These are phyloP conservation scores for Pristionchus entomophagus DNA, from an alignment of 2,888 invertebrate species.

Conservation along the genomic window DNA sequence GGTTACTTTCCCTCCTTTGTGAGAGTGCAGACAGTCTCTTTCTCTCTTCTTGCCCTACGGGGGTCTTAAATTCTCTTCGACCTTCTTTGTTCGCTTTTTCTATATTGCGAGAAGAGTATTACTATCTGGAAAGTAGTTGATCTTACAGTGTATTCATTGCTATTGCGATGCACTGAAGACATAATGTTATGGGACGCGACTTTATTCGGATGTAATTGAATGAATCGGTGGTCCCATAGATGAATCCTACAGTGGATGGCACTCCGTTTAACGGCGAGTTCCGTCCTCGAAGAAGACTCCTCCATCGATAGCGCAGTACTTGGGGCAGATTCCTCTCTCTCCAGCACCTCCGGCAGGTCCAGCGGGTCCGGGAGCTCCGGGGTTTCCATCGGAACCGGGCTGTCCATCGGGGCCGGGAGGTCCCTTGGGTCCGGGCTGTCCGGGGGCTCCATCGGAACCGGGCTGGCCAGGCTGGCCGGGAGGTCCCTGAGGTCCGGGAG, in stretches of 20 bases:
- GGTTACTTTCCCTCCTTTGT: slow-evolving; percentile 12
- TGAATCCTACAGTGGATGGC: neutral
- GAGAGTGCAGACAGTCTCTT: neutral
- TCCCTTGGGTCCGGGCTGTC: slow-evolving; percentile 49
- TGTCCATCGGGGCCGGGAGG: slow-evolving; percentile 48
- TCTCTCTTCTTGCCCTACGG: slow-evolving; percentile 26
- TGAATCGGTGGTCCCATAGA: slow-evolving; percentile 1
- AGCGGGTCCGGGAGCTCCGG: slow-evolving; percentile 56
- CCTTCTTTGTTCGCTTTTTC: slow-evolving; percentile 29
- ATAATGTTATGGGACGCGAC: slow-evolving; percentile 19
- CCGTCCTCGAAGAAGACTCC: slow-evolving; percentile 69
- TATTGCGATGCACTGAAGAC: neutral
- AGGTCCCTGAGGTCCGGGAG: slow-evolving; percentile 49
- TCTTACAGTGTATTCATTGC: neutral
- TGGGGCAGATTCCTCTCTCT: slow-evolving; percentile 63
- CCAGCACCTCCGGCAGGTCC: slow-evolving; percentile 46
- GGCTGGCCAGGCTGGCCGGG: slow-evolving; percentile 46
- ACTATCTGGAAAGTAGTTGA: neutral
- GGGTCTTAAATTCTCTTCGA: slow-evolving; percentile 29
- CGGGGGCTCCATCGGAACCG: slow-evolving; percentile 44
- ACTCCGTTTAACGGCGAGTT: slow-evolving; percentile 53
- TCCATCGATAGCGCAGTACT: slow-evolving; percentile 67
- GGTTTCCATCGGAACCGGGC: slow-evolving; percentile 48
- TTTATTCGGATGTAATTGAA: slow-evolving; percentile 33
- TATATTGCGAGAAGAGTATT: too few relatives aligned